These are phyloP conservation scores for Ligdia adustata DNA, from an alignment of 2,888 invertebrate species.

Conservation along the genomic window DNA sequence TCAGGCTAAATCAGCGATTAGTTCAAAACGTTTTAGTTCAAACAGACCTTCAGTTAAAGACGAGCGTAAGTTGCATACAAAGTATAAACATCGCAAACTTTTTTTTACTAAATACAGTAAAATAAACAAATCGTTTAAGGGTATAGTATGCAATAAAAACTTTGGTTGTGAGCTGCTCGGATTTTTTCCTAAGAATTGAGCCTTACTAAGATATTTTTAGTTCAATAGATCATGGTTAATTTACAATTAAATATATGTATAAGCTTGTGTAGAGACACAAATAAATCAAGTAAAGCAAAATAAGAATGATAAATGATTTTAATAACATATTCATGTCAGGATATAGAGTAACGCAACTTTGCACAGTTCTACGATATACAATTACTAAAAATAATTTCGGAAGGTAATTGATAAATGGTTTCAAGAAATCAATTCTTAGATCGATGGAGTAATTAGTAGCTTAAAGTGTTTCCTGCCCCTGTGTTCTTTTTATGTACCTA, in stretches of 20 bases:
- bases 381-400: conserved; percentile 12
- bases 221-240: conserved; percentile 1
- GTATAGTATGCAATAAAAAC: conserved; percentile 3
- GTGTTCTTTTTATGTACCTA: conserved; percentile 9
- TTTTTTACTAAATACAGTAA: not conserved
- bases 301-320: conserved; percentile 5
- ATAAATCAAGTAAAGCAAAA: conserved; percentile 1
- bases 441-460: conserved; percentile 13
- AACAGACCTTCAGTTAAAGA: not conserved
- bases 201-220: not conserved
- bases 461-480: conserved; percentile 4
- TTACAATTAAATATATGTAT: too few relatives aligned
- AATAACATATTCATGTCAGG: conserved; percentile 7
- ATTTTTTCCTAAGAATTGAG: conserved; percentile 1
- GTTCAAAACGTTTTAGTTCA: not conserved
- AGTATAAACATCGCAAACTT: not conserved
- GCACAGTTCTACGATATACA: conserved; percentile 4
- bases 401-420: conserved; percentile 15
- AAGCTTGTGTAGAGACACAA: too few relatives aligned
- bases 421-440: conserved; percentile 11
- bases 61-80: not conserved
- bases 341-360: conserved; percentile 1
- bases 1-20: conserved; percentile 3
- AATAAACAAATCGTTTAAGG: not conserved
- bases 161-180: not conserved